Evolutionary conservation across 2,113 vertebrate genomes (phyloP), one percentile per base, ranked within the genome.

Genomic region (Pelodiscus sinensis): DNA sequence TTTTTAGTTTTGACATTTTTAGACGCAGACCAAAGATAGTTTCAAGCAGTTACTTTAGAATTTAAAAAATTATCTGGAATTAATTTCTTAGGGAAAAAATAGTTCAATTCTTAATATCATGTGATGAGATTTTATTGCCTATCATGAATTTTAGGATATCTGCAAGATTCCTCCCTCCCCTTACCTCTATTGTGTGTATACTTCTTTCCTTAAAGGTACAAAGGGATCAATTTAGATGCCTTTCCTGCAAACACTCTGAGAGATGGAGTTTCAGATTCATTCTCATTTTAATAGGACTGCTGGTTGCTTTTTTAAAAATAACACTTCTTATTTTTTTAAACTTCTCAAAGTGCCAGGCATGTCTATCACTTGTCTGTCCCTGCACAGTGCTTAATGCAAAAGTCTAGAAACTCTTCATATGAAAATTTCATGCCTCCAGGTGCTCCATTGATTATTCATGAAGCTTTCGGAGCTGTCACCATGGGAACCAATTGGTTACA

Each of bases 371-470:
- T 95, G 75, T 77, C 96, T 96, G 57, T 95, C 91, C 95, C 92
- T 88, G 54, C 84, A 94, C 94, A 81, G 87, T 92, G 96, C 94
- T 94, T 96, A 97, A 94, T 94, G 94, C 88, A 94, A 93, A 95
- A 96, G 94, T 95, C 94, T 93, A 95, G 94, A 84, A 88, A 96
- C 22, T 94, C 96, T 95, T 97, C 97, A 94, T 97, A 97, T 97
- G 97, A 98, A 97, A 96, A 98, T 98, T 97, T 97, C 96, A 97
- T 95, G 96, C 97, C 97, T 98, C 97, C 98, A 97, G 97, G 98
- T 98, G 98, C 97, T 90, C 52, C 92, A 95, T 97, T 97, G 96
- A 97, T 98, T 98, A 98, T 98, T 98, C 98, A 98, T 98, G 97
- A 98, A 97, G 94, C 92, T 96, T 97, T 94, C 88, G n/a, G 94